phyloP scores from a whole-genome alignment of 2,113 vertebrate species.

The Crotalus tigris region DNA sequence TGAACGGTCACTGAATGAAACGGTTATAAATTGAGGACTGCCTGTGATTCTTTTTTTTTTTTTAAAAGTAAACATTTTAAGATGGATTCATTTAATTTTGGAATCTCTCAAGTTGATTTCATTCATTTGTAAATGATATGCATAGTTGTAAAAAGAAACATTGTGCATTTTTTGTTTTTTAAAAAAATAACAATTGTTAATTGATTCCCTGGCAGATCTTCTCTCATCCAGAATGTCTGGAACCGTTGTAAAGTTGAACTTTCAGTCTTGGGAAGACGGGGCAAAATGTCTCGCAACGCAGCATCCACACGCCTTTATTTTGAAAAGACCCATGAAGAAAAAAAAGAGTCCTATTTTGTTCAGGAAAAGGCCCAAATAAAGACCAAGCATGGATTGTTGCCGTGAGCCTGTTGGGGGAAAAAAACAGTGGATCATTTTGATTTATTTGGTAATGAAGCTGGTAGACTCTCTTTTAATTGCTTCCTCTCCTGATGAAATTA shows the following conservation, averaged over 20 bases:
- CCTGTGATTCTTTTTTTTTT: background rate
- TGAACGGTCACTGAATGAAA: background rate
- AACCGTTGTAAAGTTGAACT: background rate
- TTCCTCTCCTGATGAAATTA: background rate
- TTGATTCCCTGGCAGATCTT: background rate
- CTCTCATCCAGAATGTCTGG: background rate
- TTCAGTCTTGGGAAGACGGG: background rate
- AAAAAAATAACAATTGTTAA: background rate
- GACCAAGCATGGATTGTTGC: no score
- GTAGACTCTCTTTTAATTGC: background rate
- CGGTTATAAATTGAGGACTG: background rate
- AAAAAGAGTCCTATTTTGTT: background rate
- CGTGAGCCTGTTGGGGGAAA: background rate
- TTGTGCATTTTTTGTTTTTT: background rate
- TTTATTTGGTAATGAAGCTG: background rate
- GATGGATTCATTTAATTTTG: background rate
- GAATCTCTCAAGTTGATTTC: background rate
- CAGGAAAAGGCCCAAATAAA: background rate
- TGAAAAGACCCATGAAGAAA: background rate
- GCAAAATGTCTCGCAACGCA: background rate
- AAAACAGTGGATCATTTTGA: background rate
- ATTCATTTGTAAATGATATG: background rate
- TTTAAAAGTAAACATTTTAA: background rate
- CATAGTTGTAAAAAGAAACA: background rate
- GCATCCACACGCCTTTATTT: background rate